Evolutionary conservation across 2,113 vertebrate genomes (phyloP).

Genomic region (Eclectus roratus): DNA sequence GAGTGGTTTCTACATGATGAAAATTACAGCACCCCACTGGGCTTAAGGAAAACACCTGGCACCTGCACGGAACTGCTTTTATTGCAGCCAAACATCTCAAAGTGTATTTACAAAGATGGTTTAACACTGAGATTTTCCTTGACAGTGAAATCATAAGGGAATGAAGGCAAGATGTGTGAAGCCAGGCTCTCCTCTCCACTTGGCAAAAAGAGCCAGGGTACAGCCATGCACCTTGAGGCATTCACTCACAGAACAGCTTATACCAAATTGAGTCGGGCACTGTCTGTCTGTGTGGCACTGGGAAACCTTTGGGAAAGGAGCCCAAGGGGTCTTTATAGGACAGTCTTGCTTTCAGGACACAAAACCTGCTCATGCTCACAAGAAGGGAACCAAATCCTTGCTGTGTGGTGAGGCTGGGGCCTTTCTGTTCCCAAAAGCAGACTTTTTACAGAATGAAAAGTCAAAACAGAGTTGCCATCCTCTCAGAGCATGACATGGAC

Average conservation of each 20-base stretch:
- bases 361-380: not conserved
- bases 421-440: not conserved
- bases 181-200: not conserved
- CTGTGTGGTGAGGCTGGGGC: not conserved
- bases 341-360: not conserved
- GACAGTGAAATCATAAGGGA: not conserved
- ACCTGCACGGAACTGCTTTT: not conserved
- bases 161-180: not conserved
- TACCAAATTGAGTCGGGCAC: not conserved
- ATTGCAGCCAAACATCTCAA: not conserved
- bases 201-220: not conserved
- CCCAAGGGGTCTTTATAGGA: not conserved
- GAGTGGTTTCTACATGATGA: conserved; percentile 19
- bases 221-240: not conserved
- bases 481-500: rapidly evolving
- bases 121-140: not conserved
- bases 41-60: not conserved
- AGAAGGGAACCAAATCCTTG: not conserved
- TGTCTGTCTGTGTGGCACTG: rapidly evolving
- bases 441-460: not conserved
- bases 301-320: not conserved
- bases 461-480: not conserved
- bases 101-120: not conserved
- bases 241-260: not conserved
- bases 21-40: not conserved